Evolutionary conservation across 2,113 vertebrate genomes (phyloP).

Genomic region (Speoplatyrhinus poulsoni): DNA sequence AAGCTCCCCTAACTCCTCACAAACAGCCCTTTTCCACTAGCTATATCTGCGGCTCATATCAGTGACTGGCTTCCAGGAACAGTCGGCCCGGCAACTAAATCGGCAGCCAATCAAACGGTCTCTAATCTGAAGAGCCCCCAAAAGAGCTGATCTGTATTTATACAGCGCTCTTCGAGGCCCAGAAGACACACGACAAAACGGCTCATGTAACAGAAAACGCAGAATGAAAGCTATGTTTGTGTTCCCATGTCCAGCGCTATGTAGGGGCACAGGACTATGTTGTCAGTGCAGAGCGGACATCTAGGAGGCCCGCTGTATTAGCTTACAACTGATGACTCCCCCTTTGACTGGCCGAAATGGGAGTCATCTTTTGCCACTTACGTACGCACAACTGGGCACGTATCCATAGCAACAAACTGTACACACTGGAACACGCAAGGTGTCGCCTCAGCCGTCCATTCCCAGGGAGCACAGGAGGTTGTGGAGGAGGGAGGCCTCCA

Average conservation of each 20-base stretch:
- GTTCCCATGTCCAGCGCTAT: too few relatives aligned
- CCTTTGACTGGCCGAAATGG: too few relatives aligned
- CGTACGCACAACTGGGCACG: neutral
- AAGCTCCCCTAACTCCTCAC: conserved; percentile 16
- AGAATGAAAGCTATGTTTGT: too few relatives aligned
- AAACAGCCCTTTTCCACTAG: conserved; percentile 22
- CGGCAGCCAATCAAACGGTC: conserved; percentile 64
- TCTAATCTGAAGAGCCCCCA: conserved; percentile 36
- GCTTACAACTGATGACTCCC: too few relatives aligned
- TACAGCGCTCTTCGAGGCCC: conserved; percentile 65
- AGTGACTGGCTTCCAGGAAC: conserved; percentile 61
- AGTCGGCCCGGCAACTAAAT: conserved; percentile 76
- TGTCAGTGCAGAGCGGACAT: too few relatives aligned
- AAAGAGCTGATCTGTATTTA: conserved; percentile 61
- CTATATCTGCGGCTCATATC: conserved; percentile 57
- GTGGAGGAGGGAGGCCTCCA: neutral
- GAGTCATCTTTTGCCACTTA: too few relatives aligned
- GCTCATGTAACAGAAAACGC: too few relatives aligned
- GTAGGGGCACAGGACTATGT: too few relatives aligned
- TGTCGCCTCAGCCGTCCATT: conserved; percentile 48
- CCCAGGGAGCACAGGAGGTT: neutral
- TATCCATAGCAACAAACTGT: neutral
- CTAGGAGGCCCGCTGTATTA: too few relatives aligned
- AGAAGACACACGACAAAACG: conserved; percentile 56
- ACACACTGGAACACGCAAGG: conserved; percentile 35